Evolutionary conservation across 2,797 vertebrate species (phyloP), one percentile per base, ranked within the genome.

Genomic region (Diplodus puntazzo): DNA sequence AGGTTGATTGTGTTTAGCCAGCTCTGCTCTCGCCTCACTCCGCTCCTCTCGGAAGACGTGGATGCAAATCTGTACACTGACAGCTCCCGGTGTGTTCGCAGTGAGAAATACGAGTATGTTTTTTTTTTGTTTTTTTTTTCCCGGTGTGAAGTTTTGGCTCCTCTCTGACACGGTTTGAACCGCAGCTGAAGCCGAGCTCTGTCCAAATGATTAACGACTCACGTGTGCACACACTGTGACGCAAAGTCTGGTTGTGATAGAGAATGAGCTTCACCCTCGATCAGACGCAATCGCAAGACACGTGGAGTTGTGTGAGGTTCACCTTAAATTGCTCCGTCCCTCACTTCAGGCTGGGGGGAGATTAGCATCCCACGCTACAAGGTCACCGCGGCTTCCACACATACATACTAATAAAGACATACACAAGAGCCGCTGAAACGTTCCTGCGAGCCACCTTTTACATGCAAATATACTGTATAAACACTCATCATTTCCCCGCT

Each of bases 201-300:
- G 87, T 90, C 83, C 79, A 50, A 73, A 84, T 91, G 90, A 93
- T 91, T 91, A 92, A 94, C 62, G 72, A 86, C 80, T 65, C 11
- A 42, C 58, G 27, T 71, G 11, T 16, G 45, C 63, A 27, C 69
- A 66, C 65, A 68, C 62, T 6, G 12, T 9, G 1, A 61, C 54
- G 63, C 64, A 57, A 23, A 23, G 77, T 43, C 45, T 27, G 57
- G 5, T 25, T 54, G 75, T 55, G 75, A 59, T 77, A 42, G 74
- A 69, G 74, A 60, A 59, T 72, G 64, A 61, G 61, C 73, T 75
- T 79, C 25, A 11, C 53, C 77, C 77, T 72, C 60, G 0, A 85
- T 89, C 73, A 57, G 66, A 86, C 86, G 67, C 80, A 82, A 25
- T 85, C 75, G 46, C 59, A 64, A 67, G 57, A 52, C 21, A 34